These are phyloP conservation scores for Eunapius fragilis DNA, from an alignment of 37 sponge, comb jelly and placozoan species.

Conservation along the genomic window DNA sequence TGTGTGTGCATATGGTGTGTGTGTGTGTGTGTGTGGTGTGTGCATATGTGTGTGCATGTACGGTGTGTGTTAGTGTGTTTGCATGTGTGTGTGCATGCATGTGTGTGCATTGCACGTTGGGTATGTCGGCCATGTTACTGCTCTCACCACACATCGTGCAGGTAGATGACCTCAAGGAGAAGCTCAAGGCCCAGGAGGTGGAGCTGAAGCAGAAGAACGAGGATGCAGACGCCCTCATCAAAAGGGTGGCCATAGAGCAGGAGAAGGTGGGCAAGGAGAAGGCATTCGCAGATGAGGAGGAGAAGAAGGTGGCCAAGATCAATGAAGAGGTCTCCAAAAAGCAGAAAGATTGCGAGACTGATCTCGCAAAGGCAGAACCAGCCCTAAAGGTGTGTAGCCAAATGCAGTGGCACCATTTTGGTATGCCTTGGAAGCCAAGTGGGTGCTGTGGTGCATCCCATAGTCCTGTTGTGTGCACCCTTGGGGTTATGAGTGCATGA, in stretches of 20 bases:
- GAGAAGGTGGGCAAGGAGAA: constrained; percentile 97
- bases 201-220: constrained; percentile 99
- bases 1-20: no score
- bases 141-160: not conserved
- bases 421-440: no score
- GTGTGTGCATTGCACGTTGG: no score
- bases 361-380: constrained; percentile 96
- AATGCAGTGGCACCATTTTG: no score
- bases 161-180: constrained; percentile 98
- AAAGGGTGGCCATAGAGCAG: constrained; percentile 85
- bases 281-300: constrained; percentile 96
- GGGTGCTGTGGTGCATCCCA: no score
- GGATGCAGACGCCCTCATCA: constrained; percentile 96
- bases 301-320: constrained; percentile 95
- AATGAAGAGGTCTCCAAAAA: constrained; percentile 89
- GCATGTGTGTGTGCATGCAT: no score
- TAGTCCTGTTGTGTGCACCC: no score
- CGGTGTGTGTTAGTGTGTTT: no score
- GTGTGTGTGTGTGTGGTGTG: no score
- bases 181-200: constrained; percentile 94
- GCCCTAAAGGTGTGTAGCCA: constrained; percentile 57
- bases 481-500: no score
- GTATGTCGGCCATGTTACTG: not conserved
- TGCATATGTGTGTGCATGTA: no score
- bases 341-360: constrained; percentile 90